A percentile compares a stretch with the other conserved stretches of the same genome.
These are phyloP conservation scores for Heteromyza rotundicornis DNA, from an alignment of 2,888 invertebrate genomes.

Conservation along the genomic window DNA sequence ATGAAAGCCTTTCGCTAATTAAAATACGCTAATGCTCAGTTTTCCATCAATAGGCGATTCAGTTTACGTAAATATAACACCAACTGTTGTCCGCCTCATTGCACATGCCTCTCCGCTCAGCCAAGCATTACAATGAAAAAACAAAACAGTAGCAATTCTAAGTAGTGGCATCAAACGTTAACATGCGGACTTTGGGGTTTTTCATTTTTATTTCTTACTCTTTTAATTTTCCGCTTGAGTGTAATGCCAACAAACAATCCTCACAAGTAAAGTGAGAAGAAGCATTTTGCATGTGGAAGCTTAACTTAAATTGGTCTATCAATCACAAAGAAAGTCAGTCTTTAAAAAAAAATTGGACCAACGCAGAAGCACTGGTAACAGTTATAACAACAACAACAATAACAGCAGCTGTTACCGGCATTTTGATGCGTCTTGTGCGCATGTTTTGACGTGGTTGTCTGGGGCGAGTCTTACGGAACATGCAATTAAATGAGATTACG, in stretches of 20 bases:
- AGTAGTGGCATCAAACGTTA: too few relatives aligned
- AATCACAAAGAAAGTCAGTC: not conserved
- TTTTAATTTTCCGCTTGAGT: conserved; percentile 3
- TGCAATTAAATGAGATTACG: conserved; percentile 13
- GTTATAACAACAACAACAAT: too few relatives aligned
- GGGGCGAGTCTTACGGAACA: conserved; percentile 7
- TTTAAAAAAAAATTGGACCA: not conserved
- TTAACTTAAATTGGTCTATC: conserved; percentile 10
- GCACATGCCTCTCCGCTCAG: too few relatives aligned
- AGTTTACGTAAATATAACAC: too few relatives aligned
- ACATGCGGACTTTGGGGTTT: not conserved
- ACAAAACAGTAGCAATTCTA: too few relatives aligned
- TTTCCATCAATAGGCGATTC: too few relatives aligned
- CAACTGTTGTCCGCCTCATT: too few relatives aligned
- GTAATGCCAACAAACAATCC: not conserved
- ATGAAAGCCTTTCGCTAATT: too few relatives aligned
- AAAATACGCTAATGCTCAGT: too few relatives aligned
- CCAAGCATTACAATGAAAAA: too few relatives aligned
- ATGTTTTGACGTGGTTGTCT: not conserved
- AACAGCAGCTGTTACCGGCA: not conserved
- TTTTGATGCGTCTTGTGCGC: conserved; percentile 6
- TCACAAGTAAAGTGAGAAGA: not conserved
- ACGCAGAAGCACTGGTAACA: too few relatives aligned
- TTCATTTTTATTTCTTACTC: too few relatives aligned
- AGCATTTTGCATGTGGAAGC: not conserved